These are phyloP conservation scores for Sphenodon punctatus DNA, from an alignment of 2,797 vertebrate species.

Conservation along the genomic window DNA sequence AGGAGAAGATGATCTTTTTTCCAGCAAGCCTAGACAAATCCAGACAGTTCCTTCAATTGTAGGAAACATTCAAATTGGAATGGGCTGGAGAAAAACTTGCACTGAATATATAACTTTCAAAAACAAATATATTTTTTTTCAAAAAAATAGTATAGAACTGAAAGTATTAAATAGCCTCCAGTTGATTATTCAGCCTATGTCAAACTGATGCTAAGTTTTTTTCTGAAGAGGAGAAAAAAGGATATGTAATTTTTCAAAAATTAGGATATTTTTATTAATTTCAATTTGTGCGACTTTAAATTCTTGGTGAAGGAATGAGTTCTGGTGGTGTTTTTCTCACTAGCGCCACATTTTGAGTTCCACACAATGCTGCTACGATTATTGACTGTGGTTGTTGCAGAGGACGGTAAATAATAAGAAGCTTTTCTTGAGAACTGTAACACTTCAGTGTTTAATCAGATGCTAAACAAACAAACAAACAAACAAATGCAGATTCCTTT, in stretches of 20 bases:
- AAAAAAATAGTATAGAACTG: not conserved
- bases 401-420: not conserved
- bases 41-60: not conserved
- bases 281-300: slow-evolving; percentile 22
- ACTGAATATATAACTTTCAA: not conserved
- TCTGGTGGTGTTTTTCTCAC: slow-evolving; percentile 37
- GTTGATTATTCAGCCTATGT: not conserved
- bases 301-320: slow-evolving; percentile 25
- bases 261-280: slow-evolving; percentile 33
- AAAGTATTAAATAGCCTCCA: slow-evolving; percentile 5
- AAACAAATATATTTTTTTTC: not conserved
- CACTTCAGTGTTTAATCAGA: slow-evolving; percentile 14
- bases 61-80: not conserved
- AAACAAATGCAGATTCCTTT: no score
- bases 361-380: slow-evolving; percentile 29
- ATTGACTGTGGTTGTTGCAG: slow-evolving; percentile 22
- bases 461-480: not conserved
- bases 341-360: not conserved
- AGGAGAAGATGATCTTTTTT: not conserved
- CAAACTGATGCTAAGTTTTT: not conserved
- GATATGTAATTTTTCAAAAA: not conserved
- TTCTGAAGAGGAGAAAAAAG: not conserved
- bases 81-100: not conserved
- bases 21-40: not conserved
- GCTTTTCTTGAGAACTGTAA: slow-evolving; percentile 29